Evolutionary conservation across 2,797 vertebrate species (phyloP).

Genomic region (Meda fulgida): DNA sequence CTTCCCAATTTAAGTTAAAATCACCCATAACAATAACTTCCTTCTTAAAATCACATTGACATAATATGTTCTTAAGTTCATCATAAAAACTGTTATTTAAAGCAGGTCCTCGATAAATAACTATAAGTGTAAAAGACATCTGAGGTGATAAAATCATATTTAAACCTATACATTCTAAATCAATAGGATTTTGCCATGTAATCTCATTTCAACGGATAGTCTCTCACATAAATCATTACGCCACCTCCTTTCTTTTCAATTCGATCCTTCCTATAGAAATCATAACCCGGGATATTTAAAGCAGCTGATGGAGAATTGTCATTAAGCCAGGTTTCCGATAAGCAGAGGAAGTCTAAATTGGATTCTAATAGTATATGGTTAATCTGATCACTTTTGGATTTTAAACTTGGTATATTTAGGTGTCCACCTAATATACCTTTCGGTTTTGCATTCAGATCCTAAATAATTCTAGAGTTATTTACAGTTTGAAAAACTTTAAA

Average conservation of each 20-base stretch:
- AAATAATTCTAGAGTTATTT: no score
- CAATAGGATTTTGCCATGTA: not conserved
- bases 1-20: not conserved
- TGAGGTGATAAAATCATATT: not conserved
- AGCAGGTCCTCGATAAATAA: not conserved
- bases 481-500: not conserved
- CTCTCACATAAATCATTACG: not conserved
- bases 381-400: no score
- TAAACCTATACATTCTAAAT: not conserved
- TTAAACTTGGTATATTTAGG: no score
- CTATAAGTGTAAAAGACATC: not conserved
- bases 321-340: no score
- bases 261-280: no score
- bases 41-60: not conserved
- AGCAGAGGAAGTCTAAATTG: no score
- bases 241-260: not conserved
- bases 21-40: not conserved
- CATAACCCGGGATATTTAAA: no score
- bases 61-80: not conserved
- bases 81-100: not conserved
- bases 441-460: no score
- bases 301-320: no score
- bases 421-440: no score
- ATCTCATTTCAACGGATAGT: not conserved
- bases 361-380: no score